These are phyloP conservation scores for Abramis brama DNA, from an alignment of 2,113 vertebrate species.

Conservation along the genomic window DNA sequence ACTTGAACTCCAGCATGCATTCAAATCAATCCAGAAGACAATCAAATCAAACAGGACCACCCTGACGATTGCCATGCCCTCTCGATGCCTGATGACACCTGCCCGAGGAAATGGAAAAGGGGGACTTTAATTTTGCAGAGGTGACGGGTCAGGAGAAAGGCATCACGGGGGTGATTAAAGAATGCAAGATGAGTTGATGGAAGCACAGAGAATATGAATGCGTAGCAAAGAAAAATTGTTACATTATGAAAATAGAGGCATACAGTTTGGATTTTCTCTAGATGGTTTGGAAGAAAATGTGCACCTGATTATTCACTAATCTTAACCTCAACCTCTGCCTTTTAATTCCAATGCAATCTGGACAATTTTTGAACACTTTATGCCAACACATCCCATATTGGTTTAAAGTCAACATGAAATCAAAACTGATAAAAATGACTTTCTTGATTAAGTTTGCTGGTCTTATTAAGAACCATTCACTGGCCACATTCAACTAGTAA, in stretches of 20 bases:
- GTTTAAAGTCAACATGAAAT: no score
- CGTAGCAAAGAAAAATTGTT: background rate
- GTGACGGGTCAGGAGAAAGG: constrained; percentile 42
- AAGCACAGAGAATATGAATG: constrained; percentile 14
- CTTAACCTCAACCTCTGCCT: background rate
- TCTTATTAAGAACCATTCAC: background rate
- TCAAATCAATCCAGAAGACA: constrained; percentile 55
- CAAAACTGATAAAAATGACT: no score
- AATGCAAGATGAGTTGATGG: constrained; percentile 30
- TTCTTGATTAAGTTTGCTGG: background rate
- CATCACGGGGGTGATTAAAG: constrained; percentile 22
- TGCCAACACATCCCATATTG: background rate
- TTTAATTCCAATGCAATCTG: background rate
- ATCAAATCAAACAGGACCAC: constrained; percentile 52
- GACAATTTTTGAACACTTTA: background rate
- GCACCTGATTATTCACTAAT: background rate
- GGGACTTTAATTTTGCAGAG: constrained; percentile 45
- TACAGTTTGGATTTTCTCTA: background rate
- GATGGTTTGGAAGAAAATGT: background rate
- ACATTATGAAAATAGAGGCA: constrained; percentile 20
- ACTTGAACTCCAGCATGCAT: constrained; percentile 32
- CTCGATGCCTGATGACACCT: constrained; percentile 48
- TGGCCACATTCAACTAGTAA: background rate
- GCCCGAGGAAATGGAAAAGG: constrained; percentile 43
- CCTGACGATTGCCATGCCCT: constrained; percentile 60